Evolutionary conservation across 1,140 invertebrate species (phyloP).

Genomic region (Cecropterus lyciades): DNA sequence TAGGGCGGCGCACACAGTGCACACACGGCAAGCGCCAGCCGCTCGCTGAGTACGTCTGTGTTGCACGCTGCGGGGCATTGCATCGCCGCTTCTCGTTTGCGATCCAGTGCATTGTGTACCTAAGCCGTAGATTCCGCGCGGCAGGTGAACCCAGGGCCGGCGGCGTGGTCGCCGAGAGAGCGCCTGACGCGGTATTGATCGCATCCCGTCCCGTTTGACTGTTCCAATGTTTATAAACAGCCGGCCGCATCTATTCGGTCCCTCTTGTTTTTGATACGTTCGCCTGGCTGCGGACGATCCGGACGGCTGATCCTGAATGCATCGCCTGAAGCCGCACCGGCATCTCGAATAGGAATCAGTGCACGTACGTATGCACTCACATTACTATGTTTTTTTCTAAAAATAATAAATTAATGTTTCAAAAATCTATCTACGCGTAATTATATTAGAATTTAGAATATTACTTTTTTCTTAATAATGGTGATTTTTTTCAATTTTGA

Average conservation of each 20-base stretch:
- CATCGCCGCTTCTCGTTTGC: constrained; percentile 51
- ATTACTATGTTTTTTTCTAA: constrained; percentile 43
- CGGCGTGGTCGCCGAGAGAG: constrained; percentile 53
- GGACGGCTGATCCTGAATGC: constrained; percentile 60
- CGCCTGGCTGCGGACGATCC: constrained; percentile 50
- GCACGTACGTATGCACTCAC: constrained; percentile 70
- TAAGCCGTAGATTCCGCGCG: constrained; percentile 52
- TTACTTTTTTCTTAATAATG: background rate
- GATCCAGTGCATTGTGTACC: constrained; percentile 58
- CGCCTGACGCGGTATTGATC: constrained; percentile 71
- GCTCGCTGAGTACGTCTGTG: constrained; percentile 65
- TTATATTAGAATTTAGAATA: background rate
- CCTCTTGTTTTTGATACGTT: constrained; percentile 72
- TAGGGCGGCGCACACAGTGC: constrained; percentile 73
- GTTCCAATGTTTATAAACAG: constrained; percentile 82
- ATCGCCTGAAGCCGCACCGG: constrained; percentile 52
- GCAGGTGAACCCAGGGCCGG: constrained; percentile 64
- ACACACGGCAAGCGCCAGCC: constrained; percentile 72
- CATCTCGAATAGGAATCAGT: constrained; percentile 50
- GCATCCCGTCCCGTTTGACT: constrained; percentile 61
- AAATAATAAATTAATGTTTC: constrained; percentile 24
- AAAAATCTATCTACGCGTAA: background rate
- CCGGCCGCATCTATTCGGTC: constrained; percentile 69
- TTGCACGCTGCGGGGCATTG: constrained; percentile 44
- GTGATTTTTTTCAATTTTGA: constrained; percentile 7